These are phyloP conservation scores for Actinernus sp. DNA, from an alignment of 92 coral and sea anemone genomes.

Conservation along the genomic window DNA sequence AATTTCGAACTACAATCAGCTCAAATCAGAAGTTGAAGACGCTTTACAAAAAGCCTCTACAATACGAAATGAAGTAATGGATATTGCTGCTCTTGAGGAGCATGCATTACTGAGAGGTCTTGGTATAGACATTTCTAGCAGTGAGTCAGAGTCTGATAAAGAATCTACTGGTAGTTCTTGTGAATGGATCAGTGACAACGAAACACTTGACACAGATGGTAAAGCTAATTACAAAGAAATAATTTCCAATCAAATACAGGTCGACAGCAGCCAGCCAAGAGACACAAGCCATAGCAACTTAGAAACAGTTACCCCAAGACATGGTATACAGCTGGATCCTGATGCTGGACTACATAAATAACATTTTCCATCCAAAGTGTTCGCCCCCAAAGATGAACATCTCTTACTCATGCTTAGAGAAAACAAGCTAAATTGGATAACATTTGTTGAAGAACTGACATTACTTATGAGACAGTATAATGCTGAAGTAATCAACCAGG, in stretches of 20 bases:
- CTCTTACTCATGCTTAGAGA: constrained; percentile 55
- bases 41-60: constrained; percentile 17
- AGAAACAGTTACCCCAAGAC: too few relatives aligned
- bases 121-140: constrained; percentile 40
- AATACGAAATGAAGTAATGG: constrained; percentile 31
- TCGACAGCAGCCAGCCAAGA: too few relatives aligned
- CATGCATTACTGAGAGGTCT: constrained; percentile 46
- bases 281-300: too few relatives aligned
- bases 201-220: constrained; percentile 13
- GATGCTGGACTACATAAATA: constrained; percentile 38
- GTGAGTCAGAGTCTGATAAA: constrained; percentile 37
- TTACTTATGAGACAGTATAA: constrained; percentile 49
- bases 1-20: constrained; percentile 19
- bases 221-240: too few relatives aligned
- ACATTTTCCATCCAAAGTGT: constrained; percentile 18
- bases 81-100: constrained; percentile 43
- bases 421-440: constrained; percentile 60
- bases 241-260: too few relatives aligned
- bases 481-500: constrained; percentile 20
- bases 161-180: constrained; percentile 28
- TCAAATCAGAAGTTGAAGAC: constrained; percentile 25
- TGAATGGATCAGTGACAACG: constrained; percentile 56
- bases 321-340: constrained; percentile 47
- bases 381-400: constrained; percentile 59
- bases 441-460: constrained; percentile 58